Percentiles rank a stretch among this genome's conserved stretches.
These are phyloP conservation scores for Thinocorus orbignyianus DNA, from an alignment of 2,113 vertebrate genomes.

Conservation along the genomic window DNA sequence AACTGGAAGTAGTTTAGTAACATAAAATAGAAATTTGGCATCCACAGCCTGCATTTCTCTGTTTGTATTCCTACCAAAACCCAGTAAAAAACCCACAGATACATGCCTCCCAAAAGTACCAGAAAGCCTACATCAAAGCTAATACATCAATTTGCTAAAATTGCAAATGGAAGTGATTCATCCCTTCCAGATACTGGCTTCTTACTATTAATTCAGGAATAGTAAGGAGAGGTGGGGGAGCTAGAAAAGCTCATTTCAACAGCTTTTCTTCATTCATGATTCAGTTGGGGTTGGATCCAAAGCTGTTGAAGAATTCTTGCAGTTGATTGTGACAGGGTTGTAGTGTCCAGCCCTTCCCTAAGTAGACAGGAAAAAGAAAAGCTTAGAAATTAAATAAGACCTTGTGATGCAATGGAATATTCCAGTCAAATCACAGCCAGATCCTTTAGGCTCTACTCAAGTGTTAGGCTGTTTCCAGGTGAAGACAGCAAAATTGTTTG, in stretches of 20 bases:
- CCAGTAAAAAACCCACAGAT: neutral
- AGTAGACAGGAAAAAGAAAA: neutral
- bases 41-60: neutral
- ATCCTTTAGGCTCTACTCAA: neutral
- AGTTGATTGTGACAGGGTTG: neutral
- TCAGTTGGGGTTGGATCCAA: neutral
- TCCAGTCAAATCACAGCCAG: neutral
- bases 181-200: neutral
- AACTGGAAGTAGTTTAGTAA: neutral
- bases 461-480: neutral
- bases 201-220: neutral
- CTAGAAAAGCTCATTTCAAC: neutral
- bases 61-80: neutral
- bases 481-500: neutral
- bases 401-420: neutral
- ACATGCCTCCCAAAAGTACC: neutral
- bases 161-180: neutral
- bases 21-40: neutral
- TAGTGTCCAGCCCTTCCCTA: neutral
- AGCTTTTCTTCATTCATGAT: neutral
- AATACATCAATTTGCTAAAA: neutral
- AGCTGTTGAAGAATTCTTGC: neutral
- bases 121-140: neutral
- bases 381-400: neutral
- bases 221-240: neutral